These are phyloP conservation scores for Probosciger aterrimus DNA, from an alignment of 2,113 vertebrate species.

Conservation along the genomic window DNA sequence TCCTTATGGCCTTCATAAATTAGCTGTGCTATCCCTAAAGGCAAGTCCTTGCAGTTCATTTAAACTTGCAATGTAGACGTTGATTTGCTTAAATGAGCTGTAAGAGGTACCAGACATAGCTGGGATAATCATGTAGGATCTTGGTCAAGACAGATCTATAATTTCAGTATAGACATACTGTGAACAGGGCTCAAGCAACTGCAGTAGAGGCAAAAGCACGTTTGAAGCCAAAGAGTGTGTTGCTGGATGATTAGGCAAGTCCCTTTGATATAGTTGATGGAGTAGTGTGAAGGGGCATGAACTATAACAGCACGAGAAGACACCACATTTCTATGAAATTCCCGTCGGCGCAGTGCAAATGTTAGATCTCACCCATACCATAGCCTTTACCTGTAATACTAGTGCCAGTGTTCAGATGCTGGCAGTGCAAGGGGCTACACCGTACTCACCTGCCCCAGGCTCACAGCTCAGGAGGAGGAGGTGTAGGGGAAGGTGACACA, in stretches of 20 bases:
- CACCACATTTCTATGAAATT: not conserved
- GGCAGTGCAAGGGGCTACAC: not conserved
- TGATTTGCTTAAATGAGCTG: not conserved
- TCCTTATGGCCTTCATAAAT: not conserved
- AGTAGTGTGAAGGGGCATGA: not conserved
- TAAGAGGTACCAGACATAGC: not conserved
- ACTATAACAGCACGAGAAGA: not conserved
- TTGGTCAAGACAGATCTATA: not conserved
- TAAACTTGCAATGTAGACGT: not conserved
- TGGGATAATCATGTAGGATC: not conserved
- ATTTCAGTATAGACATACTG: not conserved
- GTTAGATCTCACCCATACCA: not conserved
- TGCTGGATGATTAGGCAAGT: not conserved
- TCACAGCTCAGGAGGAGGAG: not conserved
- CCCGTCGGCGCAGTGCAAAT: not conserved
- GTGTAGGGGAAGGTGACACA: not conserved
- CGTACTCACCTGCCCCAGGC: not conserved
- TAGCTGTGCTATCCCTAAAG: not conserved
- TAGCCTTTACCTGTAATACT: not conserved
- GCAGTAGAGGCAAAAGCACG: not conserved
- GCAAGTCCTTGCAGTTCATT: not conserved
- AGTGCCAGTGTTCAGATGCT: not conserved
- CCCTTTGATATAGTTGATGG: not conserved
- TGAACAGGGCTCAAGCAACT: not conserved
- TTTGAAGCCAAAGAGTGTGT: not conserved